phyloP scores from a whole-genome alignment of 2,113 vertebrate genomes.

The Plecotus auritus region DNA sequence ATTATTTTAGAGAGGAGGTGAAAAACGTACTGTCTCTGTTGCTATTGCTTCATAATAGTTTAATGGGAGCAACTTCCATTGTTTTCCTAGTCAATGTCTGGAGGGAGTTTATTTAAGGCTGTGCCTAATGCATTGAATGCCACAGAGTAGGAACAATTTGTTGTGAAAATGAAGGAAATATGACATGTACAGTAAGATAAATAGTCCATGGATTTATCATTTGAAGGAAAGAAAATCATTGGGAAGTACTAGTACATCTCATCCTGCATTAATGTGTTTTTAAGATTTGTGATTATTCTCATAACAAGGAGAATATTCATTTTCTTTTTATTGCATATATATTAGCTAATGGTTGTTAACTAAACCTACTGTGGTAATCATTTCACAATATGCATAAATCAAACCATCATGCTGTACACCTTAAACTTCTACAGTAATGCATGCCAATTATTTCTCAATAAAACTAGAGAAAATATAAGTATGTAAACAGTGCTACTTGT shows the following conservation, averaged over 20 bases:
- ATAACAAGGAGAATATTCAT: neutral
- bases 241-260: neutral
- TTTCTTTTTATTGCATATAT: neutral
- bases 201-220: neutral
- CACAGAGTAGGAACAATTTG: neutral
- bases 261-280: neutral
- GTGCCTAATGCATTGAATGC: neutral
- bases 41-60: neutral
- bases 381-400: neutral
- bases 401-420: neutral
- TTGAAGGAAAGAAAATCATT: conserved; percentile 11
- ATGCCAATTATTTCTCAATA: neutral
- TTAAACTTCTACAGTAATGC: neutral
- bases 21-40: neutral
- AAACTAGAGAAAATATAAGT: neutral
- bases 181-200: conserved; percentile 3
- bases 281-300: neutral
- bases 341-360: neutral
- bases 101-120: neutral
- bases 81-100: neutral
- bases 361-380: neutral
- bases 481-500: neutral
- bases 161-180: neutral
- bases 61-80: neutral
- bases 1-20: neutral